Percentiles rank a stretch among this genome's conserved stretches.
Conservation (phyloP, 2,888 invertebrate species). For the Agriopis leucophaearia region DNA sequence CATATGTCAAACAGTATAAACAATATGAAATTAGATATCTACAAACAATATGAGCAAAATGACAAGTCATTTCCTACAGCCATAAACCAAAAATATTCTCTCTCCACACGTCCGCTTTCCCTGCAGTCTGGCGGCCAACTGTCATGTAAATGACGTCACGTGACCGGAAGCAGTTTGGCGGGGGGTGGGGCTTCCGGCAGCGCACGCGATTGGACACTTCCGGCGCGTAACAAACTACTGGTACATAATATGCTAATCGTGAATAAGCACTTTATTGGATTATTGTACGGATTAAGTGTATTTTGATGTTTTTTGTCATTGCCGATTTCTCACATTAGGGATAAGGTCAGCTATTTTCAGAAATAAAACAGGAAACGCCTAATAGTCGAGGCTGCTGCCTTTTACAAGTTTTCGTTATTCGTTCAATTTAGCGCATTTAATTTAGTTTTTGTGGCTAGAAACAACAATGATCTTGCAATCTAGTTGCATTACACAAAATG, state of each 20-base stretch:
- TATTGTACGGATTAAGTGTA: constrained; percentile 66
- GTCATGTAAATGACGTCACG: constrained; percentile 86
- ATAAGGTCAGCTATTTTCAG: constrained; percentile 6
- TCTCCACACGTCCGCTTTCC: constrained; percentile 67
- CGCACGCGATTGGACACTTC: constrained; percentile 86
- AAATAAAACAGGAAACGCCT: background rate
- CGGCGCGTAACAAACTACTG: constrained; percentile 79
- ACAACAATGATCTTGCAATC: constrained; percentile 14
- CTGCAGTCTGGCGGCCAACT: constrained; percentile 67
- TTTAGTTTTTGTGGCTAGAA: constrained; percentile 7
- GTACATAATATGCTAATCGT: constrained; percentile 83
- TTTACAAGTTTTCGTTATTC: constrained; percentile 4
- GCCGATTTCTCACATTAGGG: constrained; percentile 33
- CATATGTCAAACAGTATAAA: background rate
- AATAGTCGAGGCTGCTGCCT: background rate
- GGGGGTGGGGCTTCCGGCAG: constrained; percentile 79
- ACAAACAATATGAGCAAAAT: constrained; percentile 41
- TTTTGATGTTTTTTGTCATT: constrained; percentile 53
- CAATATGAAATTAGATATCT: no score
- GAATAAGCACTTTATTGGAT: constrained; percentile 83
- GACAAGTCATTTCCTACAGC: constrained; percentile 65
- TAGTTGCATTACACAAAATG: constrained; percentile 24
- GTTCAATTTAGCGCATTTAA: constrained; percentile 1
- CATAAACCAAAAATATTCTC: constrained; percentile 67
- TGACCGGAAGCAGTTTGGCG: constrained; percentile 83